Base-by-base conservation (phyloP, 2,113 vertebrate genomes). In the Nannobrachium achirus region DNA sequence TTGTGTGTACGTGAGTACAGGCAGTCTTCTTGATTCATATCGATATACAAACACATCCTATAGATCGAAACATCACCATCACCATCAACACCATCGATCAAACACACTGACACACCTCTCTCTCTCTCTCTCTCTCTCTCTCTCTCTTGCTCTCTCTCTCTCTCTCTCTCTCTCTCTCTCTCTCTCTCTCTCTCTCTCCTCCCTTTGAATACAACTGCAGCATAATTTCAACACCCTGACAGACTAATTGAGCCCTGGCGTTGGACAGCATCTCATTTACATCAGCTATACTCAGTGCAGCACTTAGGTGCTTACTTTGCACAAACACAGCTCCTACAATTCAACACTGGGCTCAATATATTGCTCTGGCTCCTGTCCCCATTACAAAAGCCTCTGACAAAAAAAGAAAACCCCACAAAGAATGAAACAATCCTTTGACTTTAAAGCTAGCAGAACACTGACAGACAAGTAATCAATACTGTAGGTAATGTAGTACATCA, bases 401-500 rank as follows among this genome's bases (percentile, higher is more conserved):
- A 7, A 11, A 25, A 56, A 20, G 45, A 71, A 50, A 16, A 15
- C n/a, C 13, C 14, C 5, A n/a, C 8, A 41, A 41, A 14, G 13
- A 41, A 49, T 16, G 49, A 60, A 10, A 68, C 11, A 20, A 51
- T 0, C 52, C 51, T 52, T 71, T 58, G 57, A 70, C 20, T 64
- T 33, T 59, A 63, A 70, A 81, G 45, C 57, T 40, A 66, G 56
- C 4, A 20, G 61, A 58, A 76, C 53, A 66, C 6, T 63, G 67
- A 63, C 15, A 58, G 19, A 63, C 59, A 65, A 56, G 62, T 39
- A 72, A 80, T 86, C 83, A 49, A 88, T 87, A 84, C n/a, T n/a
- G n/a, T n/a, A n/a, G n/a, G n/a, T n/a, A n/a, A n/a, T 15, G 55
- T 63, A 69, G 55, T 63, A 69, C 76, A 82, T 67, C 66, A 85